Evolutionary conservation across 2,888 invertebrate genomes (phyloP).

Genomic region (Leptothorax acervorum): DNA sequence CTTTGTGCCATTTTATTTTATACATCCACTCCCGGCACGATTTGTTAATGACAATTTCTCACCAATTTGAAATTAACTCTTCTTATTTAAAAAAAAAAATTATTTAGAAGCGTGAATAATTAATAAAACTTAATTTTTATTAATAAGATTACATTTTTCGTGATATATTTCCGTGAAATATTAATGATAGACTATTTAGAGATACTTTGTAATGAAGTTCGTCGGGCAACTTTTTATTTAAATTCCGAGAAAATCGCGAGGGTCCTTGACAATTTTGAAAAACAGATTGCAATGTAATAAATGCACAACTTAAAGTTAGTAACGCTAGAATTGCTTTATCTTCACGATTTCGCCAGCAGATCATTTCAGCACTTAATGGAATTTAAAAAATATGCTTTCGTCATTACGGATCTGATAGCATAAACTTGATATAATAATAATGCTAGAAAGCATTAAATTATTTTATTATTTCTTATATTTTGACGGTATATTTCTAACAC

Average conservation of each 20-base stretch:
- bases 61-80: background rate
- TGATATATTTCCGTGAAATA: background rate
- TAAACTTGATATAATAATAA: background rate
- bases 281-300: background rate
- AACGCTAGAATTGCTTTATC: background rate
- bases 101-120: background rate
- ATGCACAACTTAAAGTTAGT: background rate
- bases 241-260: background rate
- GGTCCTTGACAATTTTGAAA: background rate
- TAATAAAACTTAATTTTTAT: background rate
- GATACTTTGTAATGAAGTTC: background rate
- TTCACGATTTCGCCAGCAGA: background rate
- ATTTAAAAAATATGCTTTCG: background rate
- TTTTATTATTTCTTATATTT: background rate
- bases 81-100: background rate
- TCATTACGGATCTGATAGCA: background rate
- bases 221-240: background rate
- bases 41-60: background rate
- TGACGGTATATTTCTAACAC: background rate
- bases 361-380: background rate
- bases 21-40: background rate
- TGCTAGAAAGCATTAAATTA: background rate
- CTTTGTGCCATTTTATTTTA: background rate
- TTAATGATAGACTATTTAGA: background rate
- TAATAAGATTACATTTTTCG: background rate